Evolutionary conservation across 2,113 vertebrate genomes (phyloP).

Genomic region (Dascyllus trimaculatus): DNA sequence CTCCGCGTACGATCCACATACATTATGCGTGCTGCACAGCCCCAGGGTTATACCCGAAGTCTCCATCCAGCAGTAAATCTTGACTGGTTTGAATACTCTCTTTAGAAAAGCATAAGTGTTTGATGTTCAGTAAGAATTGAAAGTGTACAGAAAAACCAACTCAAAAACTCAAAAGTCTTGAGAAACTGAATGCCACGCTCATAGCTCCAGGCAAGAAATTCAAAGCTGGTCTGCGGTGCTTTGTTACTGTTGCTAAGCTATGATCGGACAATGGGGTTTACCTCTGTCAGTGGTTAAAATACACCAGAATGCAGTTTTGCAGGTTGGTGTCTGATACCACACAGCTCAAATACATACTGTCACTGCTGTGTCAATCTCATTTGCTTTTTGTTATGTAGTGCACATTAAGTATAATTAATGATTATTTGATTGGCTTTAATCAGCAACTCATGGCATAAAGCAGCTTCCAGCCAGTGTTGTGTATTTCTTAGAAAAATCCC

Average conservation of each 20-base stretch:
- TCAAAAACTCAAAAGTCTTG: not conserved
- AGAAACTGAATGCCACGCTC: not conserved
- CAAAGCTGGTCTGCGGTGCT: not conserved
- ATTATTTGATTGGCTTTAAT: constrained; percentile 23
- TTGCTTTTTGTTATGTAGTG: not conserved
- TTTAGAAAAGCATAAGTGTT: too few species aligned
- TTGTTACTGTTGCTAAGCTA: not conserved
- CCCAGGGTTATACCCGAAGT: too few species aligned
- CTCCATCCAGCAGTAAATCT: too few species aligned
- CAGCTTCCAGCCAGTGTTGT: not conserved
- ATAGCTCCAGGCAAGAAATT: not conserved
- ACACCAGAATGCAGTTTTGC: not conserved
- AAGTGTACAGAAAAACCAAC: too few species aligned
- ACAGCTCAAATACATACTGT: not conserved
- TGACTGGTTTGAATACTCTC: too few species aligned
- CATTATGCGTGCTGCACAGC: too few species aligned
- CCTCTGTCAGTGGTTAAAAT: not conserved
- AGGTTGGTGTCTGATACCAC: not conserved
- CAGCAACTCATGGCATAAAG: not conserved
- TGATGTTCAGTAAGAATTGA: too few species aligned
- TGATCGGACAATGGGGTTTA: not conserved
- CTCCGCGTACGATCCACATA: too few species aligned
- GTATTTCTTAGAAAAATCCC: not conserved
- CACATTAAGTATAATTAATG: not conserved
- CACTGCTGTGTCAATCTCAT: not conserved